These are phyloP conservation scores for Pangasius macronema DNA, from an alignment of 2,797 vertebrate species.

Conservation along the genomic window DNA sequence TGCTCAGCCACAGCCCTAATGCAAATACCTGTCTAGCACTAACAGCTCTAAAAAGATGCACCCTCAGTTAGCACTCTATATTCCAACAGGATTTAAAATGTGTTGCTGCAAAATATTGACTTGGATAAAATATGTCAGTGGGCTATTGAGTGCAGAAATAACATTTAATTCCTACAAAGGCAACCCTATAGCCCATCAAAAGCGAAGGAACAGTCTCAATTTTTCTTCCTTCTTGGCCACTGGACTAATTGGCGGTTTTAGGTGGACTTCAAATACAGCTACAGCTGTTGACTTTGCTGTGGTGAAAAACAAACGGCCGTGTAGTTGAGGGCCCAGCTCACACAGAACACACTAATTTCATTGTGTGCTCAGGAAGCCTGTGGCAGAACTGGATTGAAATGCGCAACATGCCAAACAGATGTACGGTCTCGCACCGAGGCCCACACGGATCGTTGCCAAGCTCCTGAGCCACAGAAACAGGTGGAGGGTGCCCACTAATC, in stretches of 20 bases:
- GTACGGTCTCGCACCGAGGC: conserved; percentile 68
- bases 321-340: conserved; percentile 67
- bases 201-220: not conserved
- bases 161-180: not conserved
- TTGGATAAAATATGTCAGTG: conserved; percentile 19
- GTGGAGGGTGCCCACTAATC: conserved; percentile 85
- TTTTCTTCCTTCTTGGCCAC: conserved; percentile 25
- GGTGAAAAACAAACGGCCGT: conserved; percentile 65
- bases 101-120: conserved; percentile 19
- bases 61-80: conserved; percentile 7
- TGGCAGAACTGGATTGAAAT: conserved; percentile 73
- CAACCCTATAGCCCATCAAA: conserved; percentile 16
- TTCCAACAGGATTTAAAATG: conserved; percentile 29
- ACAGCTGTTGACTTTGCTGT: conserved; percentile 69
- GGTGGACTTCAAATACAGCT: conserved; percentile 63
- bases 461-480: conserved; percentile 83
- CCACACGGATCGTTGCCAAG: conserved; percentile 67
- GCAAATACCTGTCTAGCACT: conserved; percentile 42
- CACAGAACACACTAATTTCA: conserved; percentile 75
- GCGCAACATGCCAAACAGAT: conserved; percentile 79
- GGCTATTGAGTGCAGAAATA: conserved; percentile 18
- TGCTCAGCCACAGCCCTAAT: conserved; percentile 38
- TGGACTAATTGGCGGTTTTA: conserved; percentile 51
- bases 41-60: conserved; percentile 19
- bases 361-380: conserved; percentile 69